Evolutionary conservation across 2,113 vertebrate species (phyloP).

Genomic region (Channa maculata): DNA sequence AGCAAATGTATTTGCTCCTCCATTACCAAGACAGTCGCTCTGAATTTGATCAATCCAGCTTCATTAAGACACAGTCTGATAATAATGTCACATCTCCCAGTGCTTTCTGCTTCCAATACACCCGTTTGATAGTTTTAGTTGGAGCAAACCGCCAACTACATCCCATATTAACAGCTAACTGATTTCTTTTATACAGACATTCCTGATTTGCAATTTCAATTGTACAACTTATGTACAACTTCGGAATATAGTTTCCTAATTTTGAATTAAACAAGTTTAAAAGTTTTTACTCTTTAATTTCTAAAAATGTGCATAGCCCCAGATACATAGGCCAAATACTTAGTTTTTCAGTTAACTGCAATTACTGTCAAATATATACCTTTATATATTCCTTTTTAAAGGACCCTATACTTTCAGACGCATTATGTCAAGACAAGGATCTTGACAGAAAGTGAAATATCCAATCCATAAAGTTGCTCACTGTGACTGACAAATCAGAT

Average conservation of each 20-base stretch:
- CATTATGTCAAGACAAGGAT: not conserved
- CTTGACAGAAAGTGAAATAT: too few species aligned
- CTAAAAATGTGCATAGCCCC: not conserved
- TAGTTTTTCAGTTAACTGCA: not conserved
- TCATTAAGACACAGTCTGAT: conserved; percentile 8
- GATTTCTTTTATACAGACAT: not conserved
- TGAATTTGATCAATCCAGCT: conserved; percentile 41
- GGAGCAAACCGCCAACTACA: not conserved
- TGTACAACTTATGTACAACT: too few species aligned
- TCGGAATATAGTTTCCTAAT: too few species aligned
- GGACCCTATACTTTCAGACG: too few species aligned
- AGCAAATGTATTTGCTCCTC: conserved; percentile 33
- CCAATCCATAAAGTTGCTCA: conserved; percentile 5
- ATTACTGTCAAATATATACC: too few species aligned
- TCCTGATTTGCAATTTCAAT: not conserved
- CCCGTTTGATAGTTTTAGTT: not conserved
- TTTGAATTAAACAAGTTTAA: not conserved
- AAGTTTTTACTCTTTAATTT: not conserved
- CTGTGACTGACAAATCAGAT: too few species aligned
- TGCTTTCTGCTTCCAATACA: not conserved
- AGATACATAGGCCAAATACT: not conserved
- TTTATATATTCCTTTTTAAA: too few species aligned
- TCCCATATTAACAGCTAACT: not conserved
- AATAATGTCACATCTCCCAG: conserved; percentile 11
- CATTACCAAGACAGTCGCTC: conserved; percentile 47